Evolutionary conservation across 1,140 invertebrate species (phyloP).

Genomic region (Drosophila pandora): DNA sequence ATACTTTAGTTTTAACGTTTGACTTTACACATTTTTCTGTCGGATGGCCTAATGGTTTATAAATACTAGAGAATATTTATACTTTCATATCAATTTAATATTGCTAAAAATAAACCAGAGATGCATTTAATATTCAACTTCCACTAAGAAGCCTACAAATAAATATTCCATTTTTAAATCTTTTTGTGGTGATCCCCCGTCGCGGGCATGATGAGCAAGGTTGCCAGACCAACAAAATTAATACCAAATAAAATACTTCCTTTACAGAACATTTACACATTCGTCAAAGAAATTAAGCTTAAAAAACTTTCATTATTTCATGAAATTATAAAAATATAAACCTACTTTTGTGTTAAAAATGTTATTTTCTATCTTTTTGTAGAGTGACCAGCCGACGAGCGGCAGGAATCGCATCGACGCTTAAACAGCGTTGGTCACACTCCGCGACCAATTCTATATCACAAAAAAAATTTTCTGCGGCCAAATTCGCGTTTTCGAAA

Average conservation of each 20-base stretch:
- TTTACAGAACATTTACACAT: not conserved
- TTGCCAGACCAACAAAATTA: not conserved
- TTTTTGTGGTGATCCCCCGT: not conserved
- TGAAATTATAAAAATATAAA: not conserved
- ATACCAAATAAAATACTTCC: not conserved
- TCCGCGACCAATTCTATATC: conserved; percentile 1
- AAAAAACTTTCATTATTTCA: no score
- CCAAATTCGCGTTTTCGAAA: conserved; percentile 1
- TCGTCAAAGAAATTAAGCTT: not conserved
- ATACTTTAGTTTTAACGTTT: no score
- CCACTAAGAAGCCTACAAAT: no score
- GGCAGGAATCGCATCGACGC: not conserved
- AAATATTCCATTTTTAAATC: not conserved
- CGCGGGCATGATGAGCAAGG: not conserved
- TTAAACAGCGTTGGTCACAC: not conserved
- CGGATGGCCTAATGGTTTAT: no score
- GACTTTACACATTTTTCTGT: no score
- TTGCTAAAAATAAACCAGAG: no score
- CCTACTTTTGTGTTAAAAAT: no score
- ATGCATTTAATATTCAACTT: no score
- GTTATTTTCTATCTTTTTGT: not conserved
- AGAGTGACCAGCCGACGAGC: not conserved
- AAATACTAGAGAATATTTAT: no score
- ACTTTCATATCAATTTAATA: no score
- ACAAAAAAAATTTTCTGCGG: conserved; percentile 5